Conservation (phyloP, 1,140 invertebrate genomes). For the Anthonomus grandis region DNA sequence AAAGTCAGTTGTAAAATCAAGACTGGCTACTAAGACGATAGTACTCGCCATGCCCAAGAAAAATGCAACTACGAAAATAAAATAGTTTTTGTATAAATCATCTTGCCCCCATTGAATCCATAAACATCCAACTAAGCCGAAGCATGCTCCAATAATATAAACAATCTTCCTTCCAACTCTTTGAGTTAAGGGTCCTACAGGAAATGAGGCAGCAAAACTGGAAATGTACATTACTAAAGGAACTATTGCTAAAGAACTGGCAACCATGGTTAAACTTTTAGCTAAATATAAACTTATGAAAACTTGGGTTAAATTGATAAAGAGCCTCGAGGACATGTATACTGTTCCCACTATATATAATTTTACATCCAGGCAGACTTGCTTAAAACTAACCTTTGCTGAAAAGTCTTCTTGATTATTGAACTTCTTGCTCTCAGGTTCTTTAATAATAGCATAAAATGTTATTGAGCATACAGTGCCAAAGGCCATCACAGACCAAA, state of each 20-base stretch:
- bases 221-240: slow-evolving; percentile 83
- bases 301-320: slow-evolving; percentile 87
- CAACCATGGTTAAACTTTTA: slow-evolving; percentile 70
- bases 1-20: slow-evolving; percentile 85
- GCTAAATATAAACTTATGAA: slow-evolving; percentile 90
- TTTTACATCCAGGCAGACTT: slow-evolving; percentile 34
- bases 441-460: slow-evolving; percentile 73
- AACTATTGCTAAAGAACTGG: slow-evolving; percentile 76
- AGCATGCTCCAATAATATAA: slow-evolving; percentile 64
- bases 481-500: slow-evolving; percentile 67
- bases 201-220: slow-evolving; percentile 75
- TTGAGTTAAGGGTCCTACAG: slow-evolving; percentile 67
- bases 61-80: slow-evolving; percentile 70
- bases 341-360: slow-evolving; percentile 64
- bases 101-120: slow-evolving; percentile 68
- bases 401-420: slow-evolving; percentile 34
- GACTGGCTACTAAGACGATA: slow-evolving; percentile 85
- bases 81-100: slow-evolving; percentile 57
- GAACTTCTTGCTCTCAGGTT: slow-evolving; percentile 48
- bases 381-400: slow-evolving; percentile 28
- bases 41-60: slow-evolving; percentile 80
- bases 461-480: slow-evolving; percentile 70
- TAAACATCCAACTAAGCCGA: slow-evolving; percentile 62
- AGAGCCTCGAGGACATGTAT: slow-evolving; percentile 88
- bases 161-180: slow-evolving; percentile 27